phyloP scores from a whole-genome alignment of 2,113 vertebrate genomes.

The Epinephelus moara region DNA sequence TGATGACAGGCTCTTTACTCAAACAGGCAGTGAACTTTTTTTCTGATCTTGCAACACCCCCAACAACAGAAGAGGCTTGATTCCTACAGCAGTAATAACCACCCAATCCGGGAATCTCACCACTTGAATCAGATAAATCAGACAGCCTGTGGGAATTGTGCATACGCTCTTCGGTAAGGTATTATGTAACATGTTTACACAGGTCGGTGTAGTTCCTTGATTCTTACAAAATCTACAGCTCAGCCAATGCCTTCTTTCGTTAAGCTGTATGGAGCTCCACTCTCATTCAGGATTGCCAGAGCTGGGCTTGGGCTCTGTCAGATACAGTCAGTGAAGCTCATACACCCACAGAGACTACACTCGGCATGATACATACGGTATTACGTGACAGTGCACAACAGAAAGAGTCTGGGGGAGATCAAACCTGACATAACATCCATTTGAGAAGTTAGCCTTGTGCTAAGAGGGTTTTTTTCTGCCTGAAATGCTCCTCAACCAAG shows the following conservation, averaged over 20 bases:
- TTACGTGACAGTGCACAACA: slow-evolving; percentile 55
- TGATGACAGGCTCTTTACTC: slow-evolving; percentile 30
- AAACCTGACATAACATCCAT: slow-evolving; percentile 38
- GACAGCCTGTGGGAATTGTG: neutral
- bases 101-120: slow-evolving; percentile 8
- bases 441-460: slow-evolving; percentile 58
- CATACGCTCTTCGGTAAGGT: slow-evolving; percentile 19
- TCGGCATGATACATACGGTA: slow-evolving; percentile 48
- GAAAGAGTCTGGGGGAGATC: slow-evolving; percentile 31
- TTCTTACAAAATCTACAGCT: slow-evolving; percentile 44
- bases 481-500: slow-evolving; percentile 32
- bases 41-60: slow-evolving; percentile 25
- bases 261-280: slow-evolving; percentile 37
- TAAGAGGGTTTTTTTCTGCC: slow-evolving; percentile 27
- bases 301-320: slow-evolving; percentile 42
- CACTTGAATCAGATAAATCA: slow-evolving; percentile 13
- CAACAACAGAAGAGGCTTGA: slow-evolving; percentile 9
- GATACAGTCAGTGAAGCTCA: slow-evolving; percentile 61
- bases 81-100: slow-evolving; percentile 12
- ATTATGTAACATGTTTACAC: slow-evolving; percentile 75
- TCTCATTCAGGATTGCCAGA: slow-evolving; percentile 60
- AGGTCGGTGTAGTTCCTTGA: slow-evolving; percentile 37
- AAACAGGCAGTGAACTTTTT: slow-evolving; percentile 7
- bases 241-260: slow-evolving; percentile 44
- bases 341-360: slow-evolving; percentile 69